Percentiles rank a stretch among this genome's conserved stretches.
Evolutionary conservation across 2,113 vertebrate species (phyloP).

Genomic region (human): GRCh38 chr3:114206001-114206500

Average conservation of each 20-base stretch:
- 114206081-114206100: not conserved
- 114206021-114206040: not conserved
- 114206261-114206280: not conserved
- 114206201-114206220: not conserved
- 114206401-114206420: not conserved
- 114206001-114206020: not conserved
- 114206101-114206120: constrained; percentile 23
- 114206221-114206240: not conserved
- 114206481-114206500: not conserved
- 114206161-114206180: not conserved
- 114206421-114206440: not conserved
- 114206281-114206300: not conserved
- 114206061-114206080: not conserved
- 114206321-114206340: not conserved
- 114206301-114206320: not conserved
- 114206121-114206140: not conserved
- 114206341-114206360: not conserved
- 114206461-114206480: not conserved
- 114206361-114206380: not conserved
- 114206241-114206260: not conserved
- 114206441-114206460: not conserved
- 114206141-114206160: not conserved
- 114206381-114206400: not conserved
- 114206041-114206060: constrained; percentile 14
- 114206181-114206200: not conserved